Evolutionary conservation across 2,888 invertebrate genomes (phyloP).

Genomic region (Orchesella flavescens): DNA sequence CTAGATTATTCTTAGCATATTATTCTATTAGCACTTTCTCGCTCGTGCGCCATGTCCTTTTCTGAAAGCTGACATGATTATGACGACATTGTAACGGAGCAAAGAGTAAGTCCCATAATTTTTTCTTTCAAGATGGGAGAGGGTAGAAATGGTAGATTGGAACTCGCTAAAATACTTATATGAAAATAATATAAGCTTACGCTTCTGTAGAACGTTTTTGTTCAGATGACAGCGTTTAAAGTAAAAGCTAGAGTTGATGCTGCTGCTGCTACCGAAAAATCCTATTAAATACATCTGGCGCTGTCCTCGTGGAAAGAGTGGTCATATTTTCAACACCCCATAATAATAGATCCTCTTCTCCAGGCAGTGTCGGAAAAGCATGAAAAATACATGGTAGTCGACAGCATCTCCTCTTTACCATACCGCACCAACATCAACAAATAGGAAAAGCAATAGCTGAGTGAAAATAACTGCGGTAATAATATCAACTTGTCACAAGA

Average conservation of each 20-base stretch:
- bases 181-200: too few relatives aligned
- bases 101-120: conserved; percentile 47
- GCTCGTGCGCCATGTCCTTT: not conserved
- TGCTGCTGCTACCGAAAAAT: conserved; percentile 28
- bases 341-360: conserved; percentile 54
- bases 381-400: too few relatives aligned
- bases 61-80: conserved; percentile 51
- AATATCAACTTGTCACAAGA: conserved; percentile 59
- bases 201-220: too few relatives aligned
- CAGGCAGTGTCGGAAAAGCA: too few relatives aligned
- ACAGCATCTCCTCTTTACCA: not conserved
- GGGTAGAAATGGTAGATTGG: too few relatives aligned
- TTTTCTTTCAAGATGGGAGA: too few relatives aligned
- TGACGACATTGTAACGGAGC: conserved; percentile 33
- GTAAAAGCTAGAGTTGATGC: conserved; percentile 34
- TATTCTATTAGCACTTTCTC: not conserved
- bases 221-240: conserved; percentile 48
- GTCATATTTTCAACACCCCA: conserved; percentile 60
- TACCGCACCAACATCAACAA: not conserved
- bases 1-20: too few relatives aligned
- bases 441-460: conserved; percentile 24
- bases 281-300: conserved; percentile 58
- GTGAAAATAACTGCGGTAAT: conserved; percentile 48
- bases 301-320: conserved; percentile 40
- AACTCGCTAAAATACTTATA: too few relatives aligned